phyloP scores from a whole-genome alignment of 2,888 invertebrate genomes.

The Mamestra brassicae region DNA sequence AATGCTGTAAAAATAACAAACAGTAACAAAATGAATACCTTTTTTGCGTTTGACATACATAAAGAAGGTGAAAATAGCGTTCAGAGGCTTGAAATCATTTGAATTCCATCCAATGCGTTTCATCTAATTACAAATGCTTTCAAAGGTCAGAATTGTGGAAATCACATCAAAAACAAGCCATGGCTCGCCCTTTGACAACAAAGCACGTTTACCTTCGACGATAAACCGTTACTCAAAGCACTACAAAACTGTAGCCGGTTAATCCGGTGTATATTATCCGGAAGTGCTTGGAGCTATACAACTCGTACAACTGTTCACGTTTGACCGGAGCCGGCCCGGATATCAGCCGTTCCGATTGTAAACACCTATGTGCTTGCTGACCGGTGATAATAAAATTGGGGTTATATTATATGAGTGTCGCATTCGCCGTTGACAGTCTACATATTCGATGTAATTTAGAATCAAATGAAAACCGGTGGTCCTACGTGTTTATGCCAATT shows the following conservation, averaged over 20 bases:
- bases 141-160: neutral
- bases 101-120: conserved; percentile 4
- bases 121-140: neutral
- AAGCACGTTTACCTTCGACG: neutral
- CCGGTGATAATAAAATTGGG: neutral
- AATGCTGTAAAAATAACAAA: no score
- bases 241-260: conserved; percentile 19
- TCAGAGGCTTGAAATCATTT: neutral
- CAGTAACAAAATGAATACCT: no score
- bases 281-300: conserved; percentile 25
- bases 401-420: no score
- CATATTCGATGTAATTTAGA: neutral
- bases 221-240: conserved; percentile 11
- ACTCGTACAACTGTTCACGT: conserved; percentile 19
- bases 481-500: no score
- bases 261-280: conserved; percentile 34
- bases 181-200: neutral
- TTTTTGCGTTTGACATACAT: no score
- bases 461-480: neutral
- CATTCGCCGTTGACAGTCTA: neutral
- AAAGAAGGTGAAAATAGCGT: no score
- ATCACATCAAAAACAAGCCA: neutral
- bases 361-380: conserved; percentile 32
- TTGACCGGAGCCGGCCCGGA: conserved; percentile 39
- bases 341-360: conserved; percentile 43